phyloP scores from a whole-genome alignment of 2,797 vertebrate genomes.

The Hypotaenidia philippensis region DNA sequence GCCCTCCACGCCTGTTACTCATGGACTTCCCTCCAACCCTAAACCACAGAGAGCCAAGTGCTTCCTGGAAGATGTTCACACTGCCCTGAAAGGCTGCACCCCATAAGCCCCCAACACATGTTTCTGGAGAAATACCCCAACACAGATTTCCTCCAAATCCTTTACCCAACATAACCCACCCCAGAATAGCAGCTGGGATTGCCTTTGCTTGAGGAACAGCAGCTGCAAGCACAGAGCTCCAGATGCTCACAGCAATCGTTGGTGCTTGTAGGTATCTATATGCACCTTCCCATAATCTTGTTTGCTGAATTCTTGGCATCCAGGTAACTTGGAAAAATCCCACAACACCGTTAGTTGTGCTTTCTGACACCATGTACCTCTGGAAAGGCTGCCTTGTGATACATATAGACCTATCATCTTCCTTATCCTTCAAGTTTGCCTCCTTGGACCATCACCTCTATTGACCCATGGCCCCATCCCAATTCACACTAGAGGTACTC shows the following conservation, averaged over 20 bases:
- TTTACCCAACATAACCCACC: constrained; percentile 3
- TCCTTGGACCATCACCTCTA: background rate
- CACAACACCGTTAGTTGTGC: background rate
- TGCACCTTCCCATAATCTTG: background rate
- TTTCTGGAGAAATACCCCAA: background rate
- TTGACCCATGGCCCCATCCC: background rate
- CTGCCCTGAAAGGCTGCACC: background rate
- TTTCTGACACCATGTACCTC: background rate
- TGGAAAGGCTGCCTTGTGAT: background rate
- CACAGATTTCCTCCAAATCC: background rate
- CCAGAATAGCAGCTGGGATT: background rate
- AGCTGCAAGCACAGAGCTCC: background rate
- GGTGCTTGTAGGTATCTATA: rapidly evolving
- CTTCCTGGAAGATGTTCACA: background rate
- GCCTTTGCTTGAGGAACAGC: background rate
- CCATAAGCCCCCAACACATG: rapidly evolving
- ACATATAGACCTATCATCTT: background rate
- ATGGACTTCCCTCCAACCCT: background rate
- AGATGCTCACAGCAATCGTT: background rate
- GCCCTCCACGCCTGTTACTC: background rate
- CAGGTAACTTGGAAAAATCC: background rate
- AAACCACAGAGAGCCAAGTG: background rate
- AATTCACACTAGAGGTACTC: rapidly evolving
- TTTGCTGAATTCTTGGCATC: background rate
- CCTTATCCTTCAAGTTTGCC: background rate